Base-by-base conservation (phyloP, 2,888 invertebrate genomes). In the Tortrix viridana region DNA sequence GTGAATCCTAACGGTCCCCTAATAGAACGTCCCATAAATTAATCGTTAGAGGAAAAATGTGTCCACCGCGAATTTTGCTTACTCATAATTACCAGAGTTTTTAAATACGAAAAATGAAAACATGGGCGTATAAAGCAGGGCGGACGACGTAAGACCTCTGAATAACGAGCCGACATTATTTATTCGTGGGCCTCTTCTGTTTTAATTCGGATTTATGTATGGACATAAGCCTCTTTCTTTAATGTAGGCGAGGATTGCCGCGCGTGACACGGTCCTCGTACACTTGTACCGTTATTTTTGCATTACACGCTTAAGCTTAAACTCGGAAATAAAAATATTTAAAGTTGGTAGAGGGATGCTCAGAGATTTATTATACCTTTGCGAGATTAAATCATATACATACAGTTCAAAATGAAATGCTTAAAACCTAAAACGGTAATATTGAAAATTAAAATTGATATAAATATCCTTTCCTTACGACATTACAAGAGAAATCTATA, bases 151-250 rank as follows among this genome's bases (percentile, higher is more conserved):
- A 89, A 88, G 88, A 84, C 87, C 85, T 84, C 80, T 88, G 84
- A 89, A 86, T 87, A 89, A 89, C 81, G 88, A 84, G 81, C 71
- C 70, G 71, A 76, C 86, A 89, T 89, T 89, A 88, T 87, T 89
- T 89, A 89, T 87, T 82, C 80, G 76, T 65, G 71, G 77, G 79
- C 84, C 86, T 82, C 85, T 89, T 83, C 75, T 76, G 82, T 86
- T 87, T 89, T 88, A 89, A 90, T 89, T 88, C 88, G 83, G 85
- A 90, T 90, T 89, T 89, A 90, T 89, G 85, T 85, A 82, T 85
- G 80, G 80, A 85, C 84, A 86, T 89, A 63, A 63, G 63, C 58
- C 58, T 43, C 63, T 63, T 63, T 63, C 63, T 58, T 63, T 63
- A 58, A 63, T 58, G 53, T 58, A 57, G 58, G 52, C 57, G 46